These are phyloP conservation scores for Polymixis flavicincta DNA, from an alignment of 2,888 invertebrate genomes.

Conservation along the genomic window DNA sequence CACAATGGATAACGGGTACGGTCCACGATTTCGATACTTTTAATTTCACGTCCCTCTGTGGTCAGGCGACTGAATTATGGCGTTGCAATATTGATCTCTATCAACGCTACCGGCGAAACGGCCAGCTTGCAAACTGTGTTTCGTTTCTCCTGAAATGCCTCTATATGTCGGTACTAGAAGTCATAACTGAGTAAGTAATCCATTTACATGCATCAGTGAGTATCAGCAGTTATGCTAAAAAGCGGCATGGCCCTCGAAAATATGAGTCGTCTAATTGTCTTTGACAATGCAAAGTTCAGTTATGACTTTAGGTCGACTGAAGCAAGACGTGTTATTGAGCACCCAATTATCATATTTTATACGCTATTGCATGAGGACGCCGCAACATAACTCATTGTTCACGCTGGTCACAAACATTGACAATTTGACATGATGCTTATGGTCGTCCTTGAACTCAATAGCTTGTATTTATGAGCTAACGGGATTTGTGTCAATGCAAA, in stretches of 20 bases:
- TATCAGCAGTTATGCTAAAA: constrained; percentile 52
- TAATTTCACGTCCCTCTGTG: constrained; percentile 78
- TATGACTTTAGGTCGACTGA: constrained; percentile 66
- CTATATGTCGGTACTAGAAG: constrained; percentile 4
- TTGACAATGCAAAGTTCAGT: constrained; percentile 47
- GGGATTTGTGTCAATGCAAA: constrained; percentile 89
- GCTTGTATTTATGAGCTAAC: constrained; percentile 87
- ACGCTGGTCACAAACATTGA: constrained; percentile 88
- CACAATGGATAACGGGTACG: constrained; percentile 86
- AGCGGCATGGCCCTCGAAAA: constrained; percentile 41
- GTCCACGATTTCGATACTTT: constrained; percentile 79
- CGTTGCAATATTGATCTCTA: constrained; percentile 60
- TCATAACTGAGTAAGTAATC: constrained; percentile 28
- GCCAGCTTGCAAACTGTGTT: constrained; percentile 20
- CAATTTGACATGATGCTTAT: constrained; percentile 86
- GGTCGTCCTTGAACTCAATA: constrained; percentile 89
- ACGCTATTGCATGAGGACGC: constrained; percentile 87
- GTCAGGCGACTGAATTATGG: constrained; percentile 58
- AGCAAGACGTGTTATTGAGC: constrained; percentile 79
- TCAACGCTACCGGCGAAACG: constrained; percentile 52
- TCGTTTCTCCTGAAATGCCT: constrained; percentile 41
- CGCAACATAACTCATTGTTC: constrained; percentile 88
- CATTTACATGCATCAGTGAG: constrained; percentile 59
- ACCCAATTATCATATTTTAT: constrained; percentile 89
- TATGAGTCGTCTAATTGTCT: constrained; percentile 29